Percentiles rank a stretch among this genome's conserved stretches.
Evolutionary conservation across 2,888 invertebrate species (phyloP).

Genomic region (Plebejus anna): DNA sequence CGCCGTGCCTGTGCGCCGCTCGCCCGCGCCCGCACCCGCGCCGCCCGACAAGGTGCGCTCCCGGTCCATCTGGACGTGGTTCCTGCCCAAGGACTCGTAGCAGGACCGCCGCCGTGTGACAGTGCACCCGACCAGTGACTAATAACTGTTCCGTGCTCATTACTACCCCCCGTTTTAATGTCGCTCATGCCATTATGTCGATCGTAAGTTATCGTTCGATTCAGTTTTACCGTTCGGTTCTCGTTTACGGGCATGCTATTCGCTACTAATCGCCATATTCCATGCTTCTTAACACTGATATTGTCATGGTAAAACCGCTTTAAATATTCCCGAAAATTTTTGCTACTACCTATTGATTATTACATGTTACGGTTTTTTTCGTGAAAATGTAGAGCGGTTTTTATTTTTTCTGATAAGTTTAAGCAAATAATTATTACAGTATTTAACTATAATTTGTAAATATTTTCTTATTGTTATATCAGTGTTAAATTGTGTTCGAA

Average conservation of each 20-base stretch:
- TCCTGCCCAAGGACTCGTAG: slow-evolving; percentile 70
- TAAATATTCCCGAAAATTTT: neutral
- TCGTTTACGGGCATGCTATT: slow-evolving; percentile 40
- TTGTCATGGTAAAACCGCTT: slow-evolving; percentile 10
- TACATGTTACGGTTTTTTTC: neutral
- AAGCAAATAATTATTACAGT: neutral
- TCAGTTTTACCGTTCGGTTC: slow-evolving; percentile 38
- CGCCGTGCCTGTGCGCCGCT: slow-evolving; percentile 54
- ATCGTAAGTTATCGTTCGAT: slow-evolving; percentile 64
- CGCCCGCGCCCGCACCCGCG: slow-evolving; percentile 50
- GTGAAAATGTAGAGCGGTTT: slow-evolving; percentile 7
- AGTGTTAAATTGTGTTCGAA: slow-evolving; percentile 7
- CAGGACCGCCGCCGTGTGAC: slow-evolving; percentile 50
- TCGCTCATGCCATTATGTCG: slow-evolving; percentile 73
- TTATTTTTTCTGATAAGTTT: neutral
- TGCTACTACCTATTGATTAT: neutral
- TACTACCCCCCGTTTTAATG: slow-evolving; percentile 25
- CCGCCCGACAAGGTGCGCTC: slow-evolving; percentile 84
- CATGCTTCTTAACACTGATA: slow-evolving; percentile 24
- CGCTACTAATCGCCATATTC: slow-evolving; percentile 25
- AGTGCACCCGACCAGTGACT: slow-evolving; percentile 52
- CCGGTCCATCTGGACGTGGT: slow-evolving; percentile 83
- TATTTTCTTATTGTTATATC: neutral
- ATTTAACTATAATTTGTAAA: slow-evolving; percentile 2
- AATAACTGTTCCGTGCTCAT: slow-evolving; percentile 34